Conservation (phyloP, 2,888 invertebrate genomes). For the Ochropleura plecta region DNA sequence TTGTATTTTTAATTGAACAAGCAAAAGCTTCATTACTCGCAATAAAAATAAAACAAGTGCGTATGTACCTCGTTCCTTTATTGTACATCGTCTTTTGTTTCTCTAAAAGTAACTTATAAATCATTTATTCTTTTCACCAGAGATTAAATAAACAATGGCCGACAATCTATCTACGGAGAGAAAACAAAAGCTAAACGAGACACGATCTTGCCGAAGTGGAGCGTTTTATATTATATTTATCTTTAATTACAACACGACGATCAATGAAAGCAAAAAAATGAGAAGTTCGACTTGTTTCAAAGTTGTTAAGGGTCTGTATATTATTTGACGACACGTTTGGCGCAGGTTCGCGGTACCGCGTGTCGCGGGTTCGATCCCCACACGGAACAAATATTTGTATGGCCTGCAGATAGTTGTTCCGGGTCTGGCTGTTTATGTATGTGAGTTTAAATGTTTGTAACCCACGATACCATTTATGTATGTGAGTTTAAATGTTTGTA, state of each 20-base stretch:
- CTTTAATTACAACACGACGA: slow-evolving; percentile 88
- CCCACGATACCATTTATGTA: too few relatives aligned
- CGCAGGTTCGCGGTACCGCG: too few relatives aligned
- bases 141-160: slow-evolving; percentile 89
- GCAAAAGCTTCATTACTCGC: slow-evolving; percentile 53
- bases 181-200: slow-evolving; percentile 84
- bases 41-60: slow-evolving; percentile 38
- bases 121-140: slow-evolving; percentile 84
- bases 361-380: too few relatives aligned
- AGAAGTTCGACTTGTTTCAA: slow-evolving; percentile 13
- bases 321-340: too few relatives aligned
- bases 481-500: too few relatives aligned
- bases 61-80: slow-evolving; percentile 36
- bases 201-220: slow-evolving; percentile 82
- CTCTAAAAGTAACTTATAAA: slow-evolving; percentile 78
- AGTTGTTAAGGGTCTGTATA: slow-evolving; percentile 34
- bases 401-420: too few relatives aligned
- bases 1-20: slow-evolving; percentile 67
- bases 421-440: too few relatives aligned
- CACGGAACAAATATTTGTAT: too few relatives aligned
- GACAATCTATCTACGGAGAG: slow-evolving; percentile 86
- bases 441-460: too few relatives aligned
- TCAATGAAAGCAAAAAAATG: slow-evolving; percentile 71
- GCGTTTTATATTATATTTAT: slow-evolving; percentile 90
- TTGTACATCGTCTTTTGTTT: slow-evolving; percentile 45